phyloP scores from a whole-genome alignment of 2,797 vertebrate genomes.

The Tauraco hartlaubi region DNA sequence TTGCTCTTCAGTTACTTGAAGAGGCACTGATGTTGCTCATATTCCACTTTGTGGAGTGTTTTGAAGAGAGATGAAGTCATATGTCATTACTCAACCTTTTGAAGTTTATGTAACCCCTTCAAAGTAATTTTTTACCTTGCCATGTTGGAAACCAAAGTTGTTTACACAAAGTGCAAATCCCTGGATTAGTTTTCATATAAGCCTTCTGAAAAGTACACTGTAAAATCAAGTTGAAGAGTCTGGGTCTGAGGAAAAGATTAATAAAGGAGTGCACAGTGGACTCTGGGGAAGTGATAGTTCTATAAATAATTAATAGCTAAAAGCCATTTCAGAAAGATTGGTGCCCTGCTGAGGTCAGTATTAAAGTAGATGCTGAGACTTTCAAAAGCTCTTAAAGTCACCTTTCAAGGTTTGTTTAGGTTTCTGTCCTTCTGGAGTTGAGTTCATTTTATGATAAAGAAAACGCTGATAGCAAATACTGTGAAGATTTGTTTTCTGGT shows the following conservation, averaged over 20 bases:
- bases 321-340: constrained; percentile 43
- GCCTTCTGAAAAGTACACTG: constrained; percentile 22
- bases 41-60: constrained; percentile 23
- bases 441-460: constrained; percentile 48
- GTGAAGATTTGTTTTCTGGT: constrained; percentile 37
- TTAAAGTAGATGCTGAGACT: constrained; percentile 24
- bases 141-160: constrained; percentile 33
- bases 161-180: constrained; percentile 48
- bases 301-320: constrained; percentile 66
- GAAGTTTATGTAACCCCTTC: constrained; percentile 55
- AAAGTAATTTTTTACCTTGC: constrained; percentile 44
- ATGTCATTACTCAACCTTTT: constrained; percentile 23
- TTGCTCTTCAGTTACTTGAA: neutral
- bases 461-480: constrained; percentile 42
- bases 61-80: constrained; percentile 23
- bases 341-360: constrained; percentile 34
- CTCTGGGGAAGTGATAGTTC: constrained; percentile 19
- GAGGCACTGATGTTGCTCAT: neutral
- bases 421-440: constrained; percentile 41
- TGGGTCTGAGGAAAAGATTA: constrained; percentile 30
- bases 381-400: constrained; percentile 53
- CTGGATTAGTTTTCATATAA: constrained; percentile 48
- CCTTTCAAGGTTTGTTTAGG: constrained; percentile 56
- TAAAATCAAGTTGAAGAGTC: constrained; percentile 50
- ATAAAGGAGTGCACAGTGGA: constrained; percentile 24